Conservation (phyloP, 2,888 invertebrate genomes). For the Drosophila anomelani region DNA sequence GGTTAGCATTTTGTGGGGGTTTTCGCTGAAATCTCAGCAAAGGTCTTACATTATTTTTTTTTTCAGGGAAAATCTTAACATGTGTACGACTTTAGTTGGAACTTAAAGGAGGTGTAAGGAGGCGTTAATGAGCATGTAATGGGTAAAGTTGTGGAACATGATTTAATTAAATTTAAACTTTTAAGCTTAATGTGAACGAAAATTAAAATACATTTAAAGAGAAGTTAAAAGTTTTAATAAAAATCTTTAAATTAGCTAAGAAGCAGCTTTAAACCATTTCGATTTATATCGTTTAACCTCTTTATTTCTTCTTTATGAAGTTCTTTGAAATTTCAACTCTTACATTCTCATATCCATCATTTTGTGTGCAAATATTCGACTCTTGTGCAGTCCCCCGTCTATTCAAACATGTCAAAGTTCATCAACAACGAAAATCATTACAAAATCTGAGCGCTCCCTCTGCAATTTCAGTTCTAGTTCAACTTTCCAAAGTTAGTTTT, state of each 20-base stretch:
- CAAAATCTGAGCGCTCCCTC: slow-evolving; percentile 23
- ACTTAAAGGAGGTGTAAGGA: neutral
- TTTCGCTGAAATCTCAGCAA: slow-evolving; percentile 33
- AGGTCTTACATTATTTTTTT: slow-evolving; percentile 12
- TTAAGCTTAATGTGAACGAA: neutral
- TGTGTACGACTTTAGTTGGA: slow-evolving; percentile 7
- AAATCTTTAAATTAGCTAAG: neutral
- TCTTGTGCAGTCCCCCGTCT: slow-evolving; percentile 7
- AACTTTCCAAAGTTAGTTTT: slow-evolving; percentile 50
- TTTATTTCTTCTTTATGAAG: too few relatives aligned
- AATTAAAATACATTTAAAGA: neutral
- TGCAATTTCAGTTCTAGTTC: slow-evolving; percentile 18
- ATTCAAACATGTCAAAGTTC: slow-evolving; percentile 35
- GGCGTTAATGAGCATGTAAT: slow-evolving; percentile 20
- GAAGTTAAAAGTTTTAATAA: neutral
- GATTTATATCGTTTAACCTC: neutral
- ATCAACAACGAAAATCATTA: slow-evolving; percentile 41
- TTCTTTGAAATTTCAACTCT: neutral
- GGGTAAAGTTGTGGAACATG: slow-evolving; percentile 1
- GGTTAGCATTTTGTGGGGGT: slow-evolving; percentile 29
- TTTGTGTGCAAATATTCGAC: slow-evolving; percentile 5
- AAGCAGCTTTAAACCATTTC: neutral
- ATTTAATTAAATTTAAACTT: slow-evolving; percentile 4
- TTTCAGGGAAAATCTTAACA: neutral
- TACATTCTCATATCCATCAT: slow-evolving; percentile 21